Evolutionary conservation across 1,140 invertebrate genomes (phyloP).

Genomic region (roundworm (Caenorhabditis elegans)): WBcel235 BX284606.5:5727001-5727500

Average conservation of each 20-base stretch:
- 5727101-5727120: slow-evolving; percentile 33
- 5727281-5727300: no score
- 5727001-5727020: slow-evolving; percentile 65
- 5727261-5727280: not conserved
- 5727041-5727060: slow-evolving; percentile 65
- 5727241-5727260: slow-evolving; percentile 44
- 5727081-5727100: slow-evolving; percentile 35
- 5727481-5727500: slow-evolving; percentile 30
- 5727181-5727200: slow-evolving; percentile 64
- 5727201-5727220: slow-evolving; percentile 58
- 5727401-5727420: not conserved
- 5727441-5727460: not conserved
- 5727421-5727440: not conserved
- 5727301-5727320: no score
- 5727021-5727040: slow-evolving; percentile 61
- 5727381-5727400: not conserved
- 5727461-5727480: slow-evolving; percentile 19
- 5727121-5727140: slow-evolving; percentile 32
- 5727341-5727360: not conserved
- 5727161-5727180: slow-evolving; percentile 64
- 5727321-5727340: not conserved
- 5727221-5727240: slow-evolving; percentile 37
- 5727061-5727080: slow-evolving; percentile 49
- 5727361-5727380: not conserved
- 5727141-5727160: slow-evolving; percentile 63